Evolutionary conservation across 2,113 vertebrate species (phyloP).

Genomic region (Amphilophus citrinellus): DNA sequence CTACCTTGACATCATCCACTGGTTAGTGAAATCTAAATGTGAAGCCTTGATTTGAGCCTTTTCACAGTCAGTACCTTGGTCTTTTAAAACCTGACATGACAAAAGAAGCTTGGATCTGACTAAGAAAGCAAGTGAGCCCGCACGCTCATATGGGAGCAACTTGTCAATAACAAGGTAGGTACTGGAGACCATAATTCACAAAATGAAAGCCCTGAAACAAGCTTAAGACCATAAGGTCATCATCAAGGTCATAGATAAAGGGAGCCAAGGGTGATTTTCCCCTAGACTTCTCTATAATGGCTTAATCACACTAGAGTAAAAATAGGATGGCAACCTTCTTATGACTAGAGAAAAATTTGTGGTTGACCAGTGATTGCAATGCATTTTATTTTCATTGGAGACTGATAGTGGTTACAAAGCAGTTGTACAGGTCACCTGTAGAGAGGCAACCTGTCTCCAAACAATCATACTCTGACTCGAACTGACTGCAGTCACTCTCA

Average conservation of each 20-base stretch:
- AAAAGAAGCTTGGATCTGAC: background rate
- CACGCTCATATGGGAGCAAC: background rate
- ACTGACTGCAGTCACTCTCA: background rate
- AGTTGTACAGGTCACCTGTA: background rate
- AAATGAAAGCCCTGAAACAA: background rate
- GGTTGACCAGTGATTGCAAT: background rate
- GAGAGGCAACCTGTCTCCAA: too few species aligned
- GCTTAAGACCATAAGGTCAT: background rate
- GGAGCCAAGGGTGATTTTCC: background rate
- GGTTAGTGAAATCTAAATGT: background rate
- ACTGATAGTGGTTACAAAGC: background rate
- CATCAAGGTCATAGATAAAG: background rate
- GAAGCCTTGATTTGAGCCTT: background rate
- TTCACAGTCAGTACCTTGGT: background rate
- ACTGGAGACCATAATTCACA: background rate
- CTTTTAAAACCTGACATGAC: background rate
- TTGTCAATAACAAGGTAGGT: background rate
- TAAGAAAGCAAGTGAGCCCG: background rate
- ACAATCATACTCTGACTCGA: too few species aligned
- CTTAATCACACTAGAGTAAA: background rate
- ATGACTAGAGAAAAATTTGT: too few species aligned
- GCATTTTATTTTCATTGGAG: background rate
- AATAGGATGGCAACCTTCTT: fast-evolving
- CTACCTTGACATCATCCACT: background rate
- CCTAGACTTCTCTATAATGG: too few species aligned